Percentiles rank a stretch among this genome's conserved stretches.
phyloP scores from a whole-genome alignment of 1,140 invertebrate genomes.

The Cepaea nemoralis region DNA sequence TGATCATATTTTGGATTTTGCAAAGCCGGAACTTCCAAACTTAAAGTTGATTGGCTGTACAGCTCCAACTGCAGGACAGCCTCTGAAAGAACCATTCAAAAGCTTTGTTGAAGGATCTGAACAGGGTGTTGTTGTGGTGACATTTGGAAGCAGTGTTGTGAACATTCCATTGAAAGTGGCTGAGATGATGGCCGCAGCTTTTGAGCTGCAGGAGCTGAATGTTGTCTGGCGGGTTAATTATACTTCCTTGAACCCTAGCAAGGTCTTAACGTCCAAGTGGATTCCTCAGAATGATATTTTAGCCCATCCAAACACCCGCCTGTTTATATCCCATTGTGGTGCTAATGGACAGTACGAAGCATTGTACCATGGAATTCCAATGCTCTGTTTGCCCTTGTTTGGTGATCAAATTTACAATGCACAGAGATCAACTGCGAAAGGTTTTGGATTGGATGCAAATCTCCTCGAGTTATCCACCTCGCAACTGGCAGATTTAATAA shows the following conservation, averaged over 20 bases:
- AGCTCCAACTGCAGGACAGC: slow-evolving; percentile 29
- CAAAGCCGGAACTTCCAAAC: slow-evolving; percentile 50
- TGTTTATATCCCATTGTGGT: slow-evolving; percentile 57
- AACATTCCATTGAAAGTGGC: slow-evolving; percentile 33
- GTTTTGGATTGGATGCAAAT: slow-evolving; percentile 2
- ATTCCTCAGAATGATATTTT: slow-evolving; percentile 43
- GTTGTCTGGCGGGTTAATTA: slow-evolving; percentile 33
- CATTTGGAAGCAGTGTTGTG: slow-evolving; percentile 49
- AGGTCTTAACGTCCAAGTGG: slow-evolving; percentile 50
- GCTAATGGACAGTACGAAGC: slow-evolving; percentile 54
- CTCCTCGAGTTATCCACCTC: background rate
- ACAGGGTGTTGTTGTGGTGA: slow-evolving; percentile 49
- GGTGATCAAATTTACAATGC: slow-evolving; percentile 77
- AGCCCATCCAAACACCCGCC: slow-evolving; percentile 15
- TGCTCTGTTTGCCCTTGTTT: slow-evolving; percentile 79
- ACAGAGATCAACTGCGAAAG: slow-evolving; percentile 28
- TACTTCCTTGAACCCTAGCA: slow-evolving; percentile 22
- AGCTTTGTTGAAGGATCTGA: slow-evolving; percentile 47
- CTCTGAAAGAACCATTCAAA: slow-evolving; percentile 36
- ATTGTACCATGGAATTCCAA: slow-evolving; percentile 55
- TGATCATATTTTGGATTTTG: slow-evolving; percentile 43
- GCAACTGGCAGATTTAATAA: slow-evolving; percentile 41
- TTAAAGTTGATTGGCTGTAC: slow-evolving; percentile 49
- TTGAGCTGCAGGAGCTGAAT: background rate
- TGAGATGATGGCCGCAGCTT: slow-evolving; percentile 21